Evolutionary conservation across 2,113 vertebrate genomes (phyloP).

Genomic region (Leucopsar rothschildi): DNA sequence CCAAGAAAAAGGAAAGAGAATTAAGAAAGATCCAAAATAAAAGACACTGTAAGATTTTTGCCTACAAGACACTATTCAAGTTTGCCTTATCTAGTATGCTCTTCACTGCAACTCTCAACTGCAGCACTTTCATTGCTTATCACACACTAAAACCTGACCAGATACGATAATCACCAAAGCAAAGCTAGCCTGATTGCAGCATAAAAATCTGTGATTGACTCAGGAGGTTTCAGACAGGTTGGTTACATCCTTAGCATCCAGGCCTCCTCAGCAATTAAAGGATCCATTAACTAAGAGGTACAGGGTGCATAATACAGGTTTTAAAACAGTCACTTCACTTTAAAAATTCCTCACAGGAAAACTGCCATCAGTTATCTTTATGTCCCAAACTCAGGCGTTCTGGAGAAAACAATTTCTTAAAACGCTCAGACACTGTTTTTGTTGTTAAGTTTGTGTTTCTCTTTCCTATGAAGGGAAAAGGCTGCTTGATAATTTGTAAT

Average conservation of each 20-base stretch:
- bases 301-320: background rate
- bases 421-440: background rate
- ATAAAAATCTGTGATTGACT: background rate
- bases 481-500: background rate
- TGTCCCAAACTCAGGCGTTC: background rate
- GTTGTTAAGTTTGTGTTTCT: background rate
- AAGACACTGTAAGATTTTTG: background rate
- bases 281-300: background rate
- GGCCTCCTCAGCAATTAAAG: background rate
- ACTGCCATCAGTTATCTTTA: background rate
- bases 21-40: background rate
- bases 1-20: background rate
- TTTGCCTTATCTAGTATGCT: background rate
- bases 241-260: background rate
- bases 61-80: background rate
- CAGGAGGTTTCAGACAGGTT: background rate
- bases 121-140: background rate
- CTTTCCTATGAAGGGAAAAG: background rate
- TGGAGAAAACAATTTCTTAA: background rate
- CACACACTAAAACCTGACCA: background rate
- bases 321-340: background rate
- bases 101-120: background rate
- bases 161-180: background rate
- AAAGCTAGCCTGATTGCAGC: background rate
- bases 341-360: background rate